phyloP scores from a whole-genome alignment of 1,140 invertebrate species.

The Ladona fulva region DNA sequence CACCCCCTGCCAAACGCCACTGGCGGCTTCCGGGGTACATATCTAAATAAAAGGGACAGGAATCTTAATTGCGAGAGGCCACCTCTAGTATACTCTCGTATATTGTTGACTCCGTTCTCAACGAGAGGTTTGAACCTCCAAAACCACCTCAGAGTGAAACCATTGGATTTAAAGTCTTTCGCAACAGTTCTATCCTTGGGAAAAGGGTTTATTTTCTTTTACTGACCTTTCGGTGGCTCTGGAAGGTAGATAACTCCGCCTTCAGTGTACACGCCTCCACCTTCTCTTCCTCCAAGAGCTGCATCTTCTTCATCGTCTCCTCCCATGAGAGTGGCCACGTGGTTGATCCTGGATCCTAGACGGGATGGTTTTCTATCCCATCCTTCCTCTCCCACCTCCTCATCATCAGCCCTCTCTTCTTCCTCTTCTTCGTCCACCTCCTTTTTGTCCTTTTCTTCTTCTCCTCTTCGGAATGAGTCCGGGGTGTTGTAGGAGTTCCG shows the following conservation, averaged over 20 bases:
- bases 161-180: too few species aligned
- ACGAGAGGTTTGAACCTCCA: too few species aligned
- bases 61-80: too few species aligned
- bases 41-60: too few species aligned
- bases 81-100: too few species aligned
- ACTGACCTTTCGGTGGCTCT: neutral
- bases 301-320: neutral
- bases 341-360: neutral
- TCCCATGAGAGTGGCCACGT: neutral
- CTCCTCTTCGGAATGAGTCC: conserved; percentile 38
- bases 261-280: neutral
- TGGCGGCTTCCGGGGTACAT: too few species aligned
- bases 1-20: too few species aligned
- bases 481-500: conserved; percentile 40
- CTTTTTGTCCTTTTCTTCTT: conserved; percentile 35
- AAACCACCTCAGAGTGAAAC: too few species aligned
- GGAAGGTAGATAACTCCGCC: neutral
- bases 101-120: too few species aligned
- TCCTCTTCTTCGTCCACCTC: conserved; percentile 12
- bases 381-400: neutral
- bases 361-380: conserved; percentile 12
- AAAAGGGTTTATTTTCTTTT: too few species aligned
- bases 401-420: neutral
- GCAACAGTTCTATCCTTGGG: too few species aligned
- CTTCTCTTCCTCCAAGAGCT: neutral